phyloP scores from a whole-genome alignment of 1,140 invertebrate genomes.

The Drosophila pallidifrons region DNA sequence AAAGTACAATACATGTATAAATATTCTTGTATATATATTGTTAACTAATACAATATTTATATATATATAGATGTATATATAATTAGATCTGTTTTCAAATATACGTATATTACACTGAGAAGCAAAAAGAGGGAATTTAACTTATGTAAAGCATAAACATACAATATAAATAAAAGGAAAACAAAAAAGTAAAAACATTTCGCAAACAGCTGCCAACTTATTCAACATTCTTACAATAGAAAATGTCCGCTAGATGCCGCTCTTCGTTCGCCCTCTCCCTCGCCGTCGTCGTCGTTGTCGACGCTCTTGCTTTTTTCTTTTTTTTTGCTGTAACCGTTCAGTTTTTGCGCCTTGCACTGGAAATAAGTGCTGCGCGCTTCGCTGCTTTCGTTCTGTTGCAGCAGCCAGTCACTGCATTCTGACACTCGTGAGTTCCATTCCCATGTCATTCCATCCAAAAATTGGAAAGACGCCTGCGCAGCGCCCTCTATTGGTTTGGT shows the following conservation, averaged over 20 bases:
- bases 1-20: slow-evolving; percentile 17
- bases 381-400: not conserved
- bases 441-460: too few species aligned
- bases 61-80: slow-evolving; percentile 17
- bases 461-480: too few species aligned
- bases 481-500: not conserved
- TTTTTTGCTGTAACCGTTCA: not conserved
- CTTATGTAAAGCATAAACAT: not conserved
- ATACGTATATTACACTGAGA: not conserved
- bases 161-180: not conserved
- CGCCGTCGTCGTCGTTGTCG: not conserved
- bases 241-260: slow-evolving; percentile 1
- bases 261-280: not conserved
- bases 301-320: not conserved
- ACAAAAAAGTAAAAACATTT: slow-evolving; percentile 14
- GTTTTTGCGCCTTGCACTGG: not conserved
- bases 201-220: slow-evolving; percentile 46
- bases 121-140: not conserved
- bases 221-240: slow-evolving; percentile 24
- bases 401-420: too few species aligned
- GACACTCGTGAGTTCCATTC: too few species aligned
- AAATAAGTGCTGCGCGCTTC: slow-evolving; percentile 15
- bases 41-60: slow-evolving; percentile 26
- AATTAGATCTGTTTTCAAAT: not conserved
- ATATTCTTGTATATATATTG: slow-evolving; percentile 19